Conservation (phyloP, 2,113 vertebrate species). For the Cygnus buccinator region DNA sequence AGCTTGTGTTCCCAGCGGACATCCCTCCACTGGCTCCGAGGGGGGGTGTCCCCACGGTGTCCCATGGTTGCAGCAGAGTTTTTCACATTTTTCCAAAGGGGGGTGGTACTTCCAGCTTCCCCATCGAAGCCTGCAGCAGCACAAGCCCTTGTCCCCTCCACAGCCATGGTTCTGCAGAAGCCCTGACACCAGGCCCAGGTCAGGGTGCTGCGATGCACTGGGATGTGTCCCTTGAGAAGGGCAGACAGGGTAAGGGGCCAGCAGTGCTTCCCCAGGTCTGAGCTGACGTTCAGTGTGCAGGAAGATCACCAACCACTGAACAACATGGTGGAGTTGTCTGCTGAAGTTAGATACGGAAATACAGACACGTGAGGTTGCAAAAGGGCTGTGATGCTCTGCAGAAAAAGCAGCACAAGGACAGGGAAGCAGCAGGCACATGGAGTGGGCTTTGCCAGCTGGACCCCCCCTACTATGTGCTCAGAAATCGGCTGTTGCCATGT, state of each 20-base stretch:
- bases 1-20: not conserved
- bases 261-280: not conserved
- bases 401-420: not conserved
- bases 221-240: fast-evolving
- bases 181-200: not conserved
- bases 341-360: not conserved
- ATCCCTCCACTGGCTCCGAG: not conserved
- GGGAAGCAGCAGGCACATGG: not conserved
- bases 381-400: not conserved
- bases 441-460: not conserved
- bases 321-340: not conserved
- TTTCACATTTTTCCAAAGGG: not conserved
- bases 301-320: not conserved
- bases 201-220: not conserved
- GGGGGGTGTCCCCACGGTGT: not conserved
- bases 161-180: not conserved
- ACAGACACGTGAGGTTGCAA: not conserved
- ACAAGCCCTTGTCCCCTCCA: not conserved
- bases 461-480: fast-evolving
- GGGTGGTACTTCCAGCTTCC: not conserved
- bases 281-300: not conserved
- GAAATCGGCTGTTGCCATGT: not conserved
- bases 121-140: not conserved
- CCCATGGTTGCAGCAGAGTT: fast-evolving
- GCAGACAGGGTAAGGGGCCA: not conserved